Evolutionary conservation across 2,888 invertebrate species (phyloP), one percentile per base, ranked within the genome.

Genomic region (Chloroclystis v-ata): DNA sequence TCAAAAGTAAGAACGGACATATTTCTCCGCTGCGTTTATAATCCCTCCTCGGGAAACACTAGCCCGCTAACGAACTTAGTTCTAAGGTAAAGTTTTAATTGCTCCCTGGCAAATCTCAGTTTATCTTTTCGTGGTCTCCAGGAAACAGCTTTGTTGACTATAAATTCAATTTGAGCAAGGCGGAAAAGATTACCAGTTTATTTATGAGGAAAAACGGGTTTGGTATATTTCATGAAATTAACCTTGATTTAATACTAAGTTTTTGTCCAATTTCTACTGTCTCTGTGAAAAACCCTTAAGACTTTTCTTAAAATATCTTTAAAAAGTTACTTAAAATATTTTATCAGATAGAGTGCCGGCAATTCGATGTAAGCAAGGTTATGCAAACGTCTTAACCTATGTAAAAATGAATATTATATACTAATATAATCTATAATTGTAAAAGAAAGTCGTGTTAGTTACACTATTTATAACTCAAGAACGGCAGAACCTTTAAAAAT

Each of bases 61-160:
- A 78, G 72, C 66, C 57, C 51, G 76, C 76, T 79, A 83, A 86
- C 83, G 75, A 83, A 84, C 71, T 84, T 82, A 80, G 80, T 82
- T 80, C 71, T 72, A 75, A 84, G 82, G 79, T 85, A 84, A 86
- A 86, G 81, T 86, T 86, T 86, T 86, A 86, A 86, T 86, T 86
- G 86, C 83, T 80, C 78, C 68, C 77, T 66, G 69, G 81, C 77
- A 83, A 82, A 83, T 79, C 82, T 82, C 75, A 73, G 80, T 83
- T 83, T 82, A 83, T 84, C 83, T 86, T 86, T 83, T 82, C 73
- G 80, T 69, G 80, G 82, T 80, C 73, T 64, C 74, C 57, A 65
- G 65, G 71, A 75, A 76, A 79, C 78, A 72, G 78, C 72, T 79
- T 77, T 82, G 82, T 84, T 82, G 77, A 79, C 78, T 77, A 74